Percentiles rank a stretch among this genome's conserved stretches.
Conservation (phyloP, 2,797 vertebrate genomes). For the Lophotriccus pileatus region DNA sequence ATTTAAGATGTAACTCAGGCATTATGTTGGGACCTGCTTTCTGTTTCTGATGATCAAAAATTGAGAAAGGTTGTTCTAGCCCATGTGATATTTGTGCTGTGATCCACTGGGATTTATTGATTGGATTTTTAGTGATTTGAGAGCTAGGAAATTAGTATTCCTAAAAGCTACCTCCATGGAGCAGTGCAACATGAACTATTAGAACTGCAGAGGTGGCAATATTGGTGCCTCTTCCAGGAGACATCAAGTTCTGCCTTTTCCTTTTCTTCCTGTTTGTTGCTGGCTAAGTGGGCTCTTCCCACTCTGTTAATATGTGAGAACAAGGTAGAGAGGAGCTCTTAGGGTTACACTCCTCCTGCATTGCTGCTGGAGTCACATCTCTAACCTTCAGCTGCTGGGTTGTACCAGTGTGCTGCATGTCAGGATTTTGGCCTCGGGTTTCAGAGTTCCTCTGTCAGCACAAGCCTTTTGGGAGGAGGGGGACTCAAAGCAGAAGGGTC, state of each 20-base stretch:
- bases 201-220: not conserved
- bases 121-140: not conserved
- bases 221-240: not conserved
- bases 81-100: not conserved
- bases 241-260: not conserved
- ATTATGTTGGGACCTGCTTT: not conserved
- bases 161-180: not conserved
- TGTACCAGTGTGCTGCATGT: rapidly evolving
- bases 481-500: not conserved
- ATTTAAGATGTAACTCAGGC: not conserved
- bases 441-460: not conserved
- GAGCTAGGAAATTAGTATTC: not conserved
- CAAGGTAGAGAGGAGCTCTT: not conserved
- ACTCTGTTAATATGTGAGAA: not conserved
- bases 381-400: not conserved
- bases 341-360: not conserved
- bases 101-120: not conserved
- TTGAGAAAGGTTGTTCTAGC: not conserved
- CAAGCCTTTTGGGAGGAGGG: not conserved
- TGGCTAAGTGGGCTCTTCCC: not conserved
- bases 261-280: not conserved
- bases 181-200: not conserved
- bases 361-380: not conserved
- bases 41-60: not conserved
- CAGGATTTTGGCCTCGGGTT: not conserved